A percentile compares a stretch with the other conserved stretches of the same genome.
These are phyloP conservation scores for Anguilla marmorata DNA, from an alignment of 2,797 vertebrate genomes.

Conservation along the genomic window DNA sequence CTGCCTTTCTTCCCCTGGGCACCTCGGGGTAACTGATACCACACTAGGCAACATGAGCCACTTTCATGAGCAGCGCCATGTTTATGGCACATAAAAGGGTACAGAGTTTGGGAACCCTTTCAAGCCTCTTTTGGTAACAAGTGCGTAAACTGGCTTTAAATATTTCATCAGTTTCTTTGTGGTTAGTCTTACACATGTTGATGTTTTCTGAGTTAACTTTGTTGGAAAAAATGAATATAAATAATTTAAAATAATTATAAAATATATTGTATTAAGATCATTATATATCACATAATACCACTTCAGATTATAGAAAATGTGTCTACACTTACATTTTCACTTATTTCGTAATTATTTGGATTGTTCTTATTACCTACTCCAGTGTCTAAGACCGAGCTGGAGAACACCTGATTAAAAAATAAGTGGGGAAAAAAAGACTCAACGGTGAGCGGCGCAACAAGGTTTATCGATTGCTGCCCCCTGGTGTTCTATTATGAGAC, in stretches of 20 bases:
- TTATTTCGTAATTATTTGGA: neutral
- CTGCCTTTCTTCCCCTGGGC: neutral
- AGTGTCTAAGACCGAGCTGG: neutral
- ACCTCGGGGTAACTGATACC: neutral
- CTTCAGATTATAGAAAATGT: neutral
- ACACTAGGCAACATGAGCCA: conserved; percentile 7
- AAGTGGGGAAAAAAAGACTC: neutral
- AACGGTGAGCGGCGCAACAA: neutral
- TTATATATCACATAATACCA: neutral
- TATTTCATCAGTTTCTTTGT: neutral
- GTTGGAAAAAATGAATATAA: neutral
- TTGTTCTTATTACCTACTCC: neutral
- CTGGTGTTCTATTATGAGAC: conserved; percentile 27
- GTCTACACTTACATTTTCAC: neutral
- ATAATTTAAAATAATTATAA: neutral
- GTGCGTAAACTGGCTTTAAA: neutral
- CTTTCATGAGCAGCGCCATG: neutral
- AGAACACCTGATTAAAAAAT: neutral
- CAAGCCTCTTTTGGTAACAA: neutral
- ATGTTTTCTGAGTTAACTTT: neutral
- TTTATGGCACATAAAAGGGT: neutral
- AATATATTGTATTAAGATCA: neutral
- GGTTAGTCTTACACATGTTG: neutral
- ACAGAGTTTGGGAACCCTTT: neutral
- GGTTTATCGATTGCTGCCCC: conserved; percentile 33